Evolutionary conservation across 2,113 vertebrate genomes (phyloP).

Genomic region (Peromyscus maniculatus): DNA sequence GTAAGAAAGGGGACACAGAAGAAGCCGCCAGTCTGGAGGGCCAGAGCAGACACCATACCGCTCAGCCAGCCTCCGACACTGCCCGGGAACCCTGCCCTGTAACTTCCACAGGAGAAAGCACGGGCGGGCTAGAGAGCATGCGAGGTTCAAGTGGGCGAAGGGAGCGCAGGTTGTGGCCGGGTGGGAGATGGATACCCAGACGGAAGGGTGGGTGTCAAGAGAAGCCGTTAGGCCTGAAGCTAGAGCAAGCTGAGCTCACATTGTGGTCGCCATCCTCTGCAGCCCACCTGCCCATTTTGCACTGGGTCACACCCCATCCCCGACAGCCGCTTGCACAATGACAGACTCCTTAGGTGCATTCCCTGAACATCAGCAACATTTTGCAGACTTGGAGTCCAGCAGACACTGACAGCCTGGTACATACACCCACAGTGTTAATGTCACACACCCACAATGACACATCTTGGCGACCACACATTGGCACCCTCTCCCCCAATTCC

Average conservation of each 20-base stretch:
- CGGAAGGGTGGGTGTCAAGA: neutral
- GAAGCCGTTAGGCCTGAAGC: neutral
- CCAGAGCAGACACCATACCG: neutral
- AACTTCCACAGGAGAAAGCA: neutral
- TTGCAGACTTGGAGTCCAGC: slow-evolving; percentile 36
- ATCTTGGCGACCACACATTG: slow-evolving; percentile 28
- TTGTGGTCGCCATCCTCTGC: neutral
- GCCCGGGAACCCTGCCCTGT: neutral
- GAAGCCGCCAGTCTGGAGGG: neutral
- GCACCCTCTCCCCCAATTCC: neutral
- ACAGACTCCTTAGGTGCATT: neutral
- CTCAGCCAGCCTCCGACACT: neutral
- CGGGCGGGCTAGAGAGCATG: neutral
- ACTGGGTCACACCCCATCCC: neutral
- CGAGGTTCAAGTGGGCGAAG: neutral
- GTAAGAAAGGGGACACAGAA: neutral
- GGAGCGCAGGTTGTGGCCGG: neutral
- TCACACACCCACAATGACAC: slow-evolving; percentile 62
- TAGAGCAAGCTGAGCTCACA: neutral
- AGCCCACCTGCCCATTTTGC: slow-evolving; percentile 44
- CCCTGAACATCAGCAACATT: neutral
- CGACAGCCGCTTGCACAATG: slow-evolving; percentile 1
- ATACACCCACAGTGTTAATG: neutral
- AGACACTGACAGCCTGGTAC: neutral
- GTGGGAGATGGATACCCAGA: neutral